These are phyloP conservation scores for Toxotes jaculatrix DNA, from an alignment of 2,113 vertebrate species.

Conservation along the genomic window DNA sequence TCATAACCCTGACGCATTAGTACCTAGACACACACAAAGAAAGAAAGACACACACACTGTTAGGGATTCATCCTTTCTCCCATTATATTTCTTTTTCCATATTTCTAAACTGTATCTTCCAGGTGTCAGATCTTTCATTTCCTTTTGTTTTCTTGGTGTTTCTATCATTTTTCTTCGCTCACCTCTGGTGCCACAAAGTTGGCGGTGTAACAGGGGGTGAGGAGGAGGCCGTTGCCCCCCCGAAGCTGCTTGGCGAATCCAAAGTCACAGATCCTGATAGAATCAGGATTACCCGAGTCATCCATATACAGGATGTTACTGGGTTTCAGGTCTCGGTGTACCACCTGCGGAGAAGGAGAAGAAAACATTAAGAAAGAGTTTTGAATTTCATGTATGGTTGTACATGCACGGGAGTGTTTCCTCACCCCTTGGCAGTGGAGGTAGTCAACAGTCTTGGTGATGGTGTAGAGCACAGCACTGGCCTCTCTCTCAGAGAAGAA, in stretches of 20 bases:
- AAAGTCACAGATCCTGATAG: conserved; percentile 98
- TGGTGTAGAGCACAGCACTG: conserved; percentile 93
- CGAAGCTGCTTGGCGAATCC: conserved; percentile 97
- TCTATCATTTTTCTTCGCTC: conserved; percentile 31
- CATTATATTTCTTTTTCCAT: background rate
- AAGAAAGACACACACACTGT: conserved; percentile 20
- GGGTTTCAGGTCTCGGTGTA: conserved; percentile 97
- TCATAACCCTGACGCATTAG: conserved; percentile 88
- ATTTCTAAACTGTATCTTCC: background rate
- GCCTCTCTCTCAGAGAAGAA: conserved; percentile 97
- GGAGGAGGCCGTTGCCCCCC: conserved; percentile 94
- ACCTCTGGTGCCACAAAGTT: conserved; percentile 99
- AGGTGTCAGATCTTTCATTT: background rate
- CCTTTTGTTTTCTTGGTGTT: background rate
- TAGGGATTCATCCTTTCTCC: background rate
- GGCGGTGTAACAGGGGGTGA: conserved; percentile 97
- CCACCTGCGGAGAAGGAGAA: conserved; percentile 84
- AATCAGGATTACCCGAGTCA: conserved; percentile 95
- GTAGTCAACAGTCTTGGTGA: conserved; percentile 96
- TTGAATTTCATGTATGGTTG: too few species aligned
- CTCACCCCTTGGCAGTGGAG: conserved; percentile 98
- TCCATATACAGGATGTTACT: conserved; percentile 99
- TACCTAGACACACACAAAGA: conserved; percentile 73
- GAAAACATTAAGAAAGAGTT: background rate
- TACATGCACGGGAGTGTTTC: conserved; percentile 3